Conservation (phyloP, 1,140 invertebrate species). For the Penaeus vannamei region DNA sequence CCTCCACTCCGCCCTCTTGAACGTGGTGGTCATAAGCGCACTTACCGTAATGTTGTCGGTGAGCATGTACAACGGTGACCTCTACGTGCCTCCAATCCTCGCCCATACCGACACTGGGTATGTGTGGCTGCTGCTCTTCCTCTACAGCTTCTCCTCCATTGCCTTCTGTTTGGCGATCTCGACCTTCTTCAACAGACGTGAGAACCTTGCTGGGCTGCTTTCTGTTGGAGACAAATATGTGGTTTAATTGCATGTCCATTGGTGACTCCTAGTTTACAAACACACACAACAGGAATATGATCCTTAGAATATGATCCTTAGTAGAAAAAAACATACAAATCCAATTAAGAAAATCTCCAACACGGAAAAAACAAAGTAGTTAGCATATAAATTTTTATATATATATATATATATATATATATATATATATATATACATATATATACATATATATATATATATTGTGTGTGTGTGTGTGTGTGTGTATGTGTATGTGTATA, state of each 20-base stretch:
- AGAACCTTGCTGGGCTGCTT: neutral
- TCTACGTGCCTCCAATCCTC: constrained; percentile 58
- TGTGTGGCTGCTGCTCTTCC: constrained; percentile 53
- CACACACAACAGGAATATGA: neutral
- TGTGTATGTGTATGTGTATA: no score
- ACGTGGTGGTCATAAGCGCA: constrained; percentile 23
- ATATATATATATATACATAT: no score
- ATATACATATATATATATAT: no score
- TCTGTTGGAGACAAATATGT: no score
- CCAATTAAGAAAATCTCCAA: no score
- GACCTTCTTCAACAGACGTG: constrained; percentile 66
- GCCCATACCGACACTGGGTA: constrained; percentile 51
- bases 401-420: no score
- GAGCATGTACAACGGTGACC: neutral
- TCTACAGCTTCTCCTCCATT: constrained; percentile 64
- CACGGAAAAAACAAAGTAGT: no score
- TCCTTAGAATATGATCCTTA: no score
- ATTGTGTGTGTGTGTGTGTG: no score
- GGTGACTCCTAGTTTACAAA: neutral
- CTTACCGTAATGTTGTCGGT: constrained; percentile 42
- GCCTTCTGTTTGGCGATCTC: constrained; percentile 63
- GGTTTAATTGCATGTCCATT: no score
- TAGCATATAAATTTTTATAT: no score
- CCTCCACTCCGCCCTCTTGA: constrained; percentile 48
- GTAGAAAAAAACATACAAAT: no score